Evolutionary conservation across 2,888 invertebrate genomes (phyloP), one percentile per base, ranked within the genome.

Genomic region (Zele albiditarsus): DNA sequence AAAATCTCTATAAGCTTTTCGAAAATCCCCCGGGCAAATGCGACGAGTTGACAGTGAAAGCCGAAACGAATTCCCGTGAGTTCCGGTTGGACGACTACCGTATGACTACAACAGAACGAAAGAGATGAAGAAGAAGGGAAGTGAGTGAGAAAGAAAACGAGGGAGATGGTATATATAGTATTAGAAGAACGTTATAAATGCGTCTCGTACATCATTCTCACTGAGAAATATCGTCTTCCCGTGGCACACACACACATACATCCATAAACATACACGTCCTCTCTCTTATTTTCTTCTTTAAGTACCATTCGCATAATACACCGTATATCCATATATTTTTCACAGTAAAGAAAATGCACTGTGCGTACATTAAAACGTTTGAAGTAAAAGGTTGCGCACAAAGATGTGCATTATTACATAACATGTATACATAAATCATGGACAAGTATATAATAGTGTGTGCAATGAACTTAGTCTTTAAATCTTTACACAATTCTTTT

Each of bases 131-230:
- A 20, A 3, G 23, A 25, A 57, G 10, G 25, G 25, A 58, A 14
- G 12, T 49, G 25, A 20, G 28, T 28, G 28, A 14, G 25, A 27
- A 14, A 27, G 28, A 27, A 10, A 60, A 60, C 57, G 5, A 1
- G 5, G 12, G 14, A 28, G 60, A 60, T n/a, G 14, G 27, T 60
- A 28, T 16, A 23, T 20, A 28, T 1, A 53, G 53, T 60, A 60
- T 60, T 25, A 27, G 28, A 28, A 27, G 60, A 60, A 78, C 81
- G 83, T 84, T 83, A 82, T 83, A 83, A 84, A 84, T 84, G 83
- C 83, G 81, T 81, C 81, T 79, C 84, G 81, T 84, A 82, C 81
- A 83, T 84, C 84, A 83, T 84, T 82, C 79, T 70, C 62, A 31
- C 60, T 31, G 58, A 68, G 38, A 28, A 60, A 23, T 28, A 60